Evolutionary conservation across 2,797 vertebrate genomes (phyloP).

Genomic region (Channallabes apus): DNA sequence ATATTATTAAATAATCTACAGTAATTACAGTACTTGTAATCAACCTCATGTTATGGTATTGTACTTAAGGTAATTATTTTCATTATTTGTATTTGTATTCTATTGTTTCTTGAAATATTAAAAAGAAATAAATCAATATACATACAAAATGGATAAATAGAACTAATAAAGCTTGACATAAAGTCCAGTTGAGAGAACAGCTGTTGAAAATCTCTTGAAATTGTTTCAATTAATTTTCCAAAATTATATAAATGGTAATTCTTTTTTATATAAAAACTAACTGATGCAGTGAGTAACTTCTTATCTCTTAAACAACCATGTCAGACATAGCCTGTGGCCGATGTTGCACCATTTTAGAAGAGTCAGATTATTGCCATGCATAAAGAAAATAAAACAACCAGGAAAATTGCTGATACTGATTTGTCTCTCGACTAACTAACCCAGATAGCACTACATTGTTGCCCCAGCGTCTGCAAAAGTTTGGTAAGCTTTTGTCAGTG

Average conservation of each 20-base stretch:
- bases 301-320: no score
- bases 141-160: not conserved
- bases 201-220: not conserved
- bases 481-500: no score
- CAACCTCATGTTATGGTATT: not conserved
- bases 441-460: no score
- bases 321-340: no score
- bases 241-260: not conserved
- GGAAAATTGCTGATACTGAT: no score
- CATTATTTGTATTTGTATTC: not conserved
- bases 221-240: not conserved
- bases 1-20: not conserved
- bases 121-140: not conserved
- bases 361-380: no score
- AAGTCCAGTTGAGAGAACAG: not conserved
- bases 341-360: no score
- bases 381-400: no score
- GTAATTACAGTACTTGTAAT: conserved; percentile 2
- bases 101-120: not conserved
- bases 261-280: not conserved
- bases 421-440: no score
- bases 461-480: no score
- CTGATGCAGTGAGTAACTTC: no score
- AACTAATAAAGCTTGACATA: not conserved
- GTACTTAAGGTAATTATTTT: not conserved